Base-by-base conservation (phyloP, 2,888 invertebrate genomes). In the Cremastinae sp. region DNA sequence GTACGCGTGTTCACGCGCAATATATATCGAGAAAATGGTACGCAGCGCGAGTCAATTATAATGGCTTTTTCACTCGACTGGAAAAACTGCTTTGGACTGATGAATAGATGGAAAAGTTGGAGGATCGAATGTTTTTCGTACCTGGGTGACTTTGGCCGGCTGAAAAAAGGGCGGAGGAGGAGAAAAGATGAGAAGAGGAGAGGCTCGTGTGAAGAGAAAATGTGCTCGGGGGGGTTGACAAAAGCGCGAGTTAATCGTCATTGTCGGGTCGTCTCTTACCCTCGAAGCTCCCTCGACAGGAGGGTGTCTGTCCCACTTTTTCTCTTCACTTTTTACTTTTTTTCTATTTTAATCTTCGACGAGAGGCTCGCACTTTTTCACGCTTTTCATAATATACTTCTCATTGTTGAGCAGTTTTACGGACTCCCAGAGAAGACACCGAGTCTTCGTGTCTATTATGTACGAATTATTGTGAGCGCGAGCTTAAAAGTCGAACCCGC, bases 211-310 rank as follows among this genome's bases (percentile, higher is more conserved):
- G 43, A 16, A 34, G 34, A 47, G 47, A 2, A 10, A 2, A 12
- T 10, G 62, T 47, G 66, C 59, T 28, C 16, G 68, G 28, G 49
- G 68, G 56, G 47, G 74, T 45, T 61, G 49, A 83, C 83, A 84
- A 86, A 84, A 81, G 76, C 74, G 75, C 73, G 81, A n/a, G n/a
- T 83, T 86, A 86, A 86, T 86, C 84, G 79, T 81, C 79, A 82
- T 84, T 86, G 84, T 85, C 80, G 80, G 81, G 78, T 79, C 78
- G 79, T 68, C 80, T 79, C 81, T 84, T 82, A 84, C 80, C 82
- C 78, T 78, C 65, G 75, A 80, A 80, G 5, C 79, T 79, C 66
- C 74, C 81, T 69, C 84, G 68, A 62, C 79, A 28, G 28, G 79
- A n/a, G 86, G 85, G 80, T 66, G 79, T 83, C 84, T 58, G 54